Base-by-base conservation (phyloP, 2,113 vertebrate genomes). In the Salvelinus alpinus region DNA sequence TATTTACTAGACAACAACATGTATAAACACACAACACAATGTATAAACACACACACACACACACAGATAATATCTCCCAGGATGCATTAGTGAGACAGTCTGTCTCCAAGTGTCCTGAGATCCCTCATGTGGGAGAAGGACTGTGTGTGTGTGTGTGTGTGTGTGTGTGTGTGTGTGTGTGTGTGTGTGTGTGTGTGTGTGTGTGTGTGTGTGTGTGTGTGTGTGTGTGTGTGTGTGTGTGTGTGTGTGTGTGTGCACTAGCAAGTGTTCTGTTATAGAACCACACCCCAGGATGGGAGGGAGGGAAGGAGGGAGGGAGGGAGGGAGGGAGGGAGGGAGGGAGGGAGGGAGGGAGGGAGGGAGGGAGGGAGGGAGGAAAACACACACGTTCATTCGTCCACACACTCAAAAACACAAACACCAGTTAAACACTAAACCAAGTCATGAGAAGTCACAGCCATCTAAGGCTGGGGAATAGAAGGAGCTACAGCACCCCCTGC, bases 41-140 rank as follows among this genome's bases (percentile, higher is more conserved):
- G n/a, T n/a, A n/a, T n/a, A n/a, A n/a, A n/a, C n/a, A n/a, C 27
- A 29, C 27, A 29, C 27, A 64, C n/a, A 64, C 7, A 64, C 60
- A 65, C 64, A 65, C 25, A 65, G 81, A 84, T 74, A 69, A 80
- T 71, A 82, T 80, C 75, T 80, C 64, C 71, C 64, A 82, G 72
- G 12, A 72, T 86, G 78, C 71, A 81, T 24, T 29, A 69, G 20
- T 76, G 47, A 75, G 80, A 82, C 85, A 68, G 47, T 2, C n/a
- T 70, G 80, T 78, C 82, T 84, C 80, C 68, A 68, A 48, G 47
- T 76, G 64, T 81, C 74, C 74, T 69, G 34, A 48, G 59, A 75
- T 12, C 84, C 62, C 70, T 70, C 22, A 62, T 65, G 64, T 80
- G 69, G 73, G 72, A 8, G 20, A 14, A 18, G 13, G 44, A 34